Evolutionary conservation across 2,888 invertebrate species (phyloP).

Genomic region (Melieria picta): DNA sequence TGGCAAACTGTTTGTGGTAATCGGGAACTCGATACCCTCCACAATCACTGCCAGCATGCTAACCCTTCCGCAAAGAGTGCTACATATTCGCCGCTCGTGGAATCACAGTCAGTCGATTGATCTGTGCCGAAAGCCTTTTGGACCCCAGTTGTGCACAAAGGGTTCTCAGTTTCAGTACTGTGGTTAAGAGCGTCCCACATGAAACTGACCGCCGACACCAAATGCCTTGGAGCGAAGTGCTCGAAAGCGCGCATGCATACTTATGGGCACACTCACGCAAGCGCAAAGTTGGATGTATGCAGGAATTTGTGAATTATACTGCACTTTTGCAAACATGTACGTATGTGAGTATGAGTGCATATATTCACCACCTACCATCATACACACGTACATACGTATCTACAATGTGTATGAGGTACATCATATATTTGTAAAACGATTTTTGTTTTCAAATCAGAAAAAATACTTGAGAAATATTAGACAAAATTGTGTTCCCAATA

Average conservation of each 20-base stretch:
- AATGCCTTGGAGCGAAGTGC: neutral
- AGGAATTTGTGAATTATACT: neutral
- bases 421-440: conserved; percentile 31
- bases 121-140: conserved; percentile 51
- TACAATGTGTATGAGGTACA: neutral
- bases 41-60: neutral
- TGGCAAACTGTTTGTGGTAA: conserved; percentile 5
- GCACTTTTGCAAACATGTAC: neutral
- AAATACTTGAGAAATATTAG: conserved; percentile 30
- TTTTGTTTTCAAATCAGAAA: conserved; percentile 52
- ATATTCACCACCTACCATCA: neutral
- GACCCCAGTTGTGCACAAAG: conserved; percentile 50
- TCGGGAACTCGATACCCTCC: conserved; percentile 3
- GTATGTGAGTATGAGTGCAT: neutral
- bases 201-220: conserved; percentile 54
- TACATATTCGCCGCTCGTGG: neutral
- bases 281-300: conserved; percentile 18
- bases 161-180: conserved; percentile 58
- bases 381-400: neutral
- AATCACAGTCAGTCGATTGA: conserved; percentile 42
- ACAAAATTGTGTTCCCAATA: too few relatives aligned
- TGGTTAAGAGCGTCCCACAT: conserved; percentile 55
- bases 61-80: too few relatives aligned
- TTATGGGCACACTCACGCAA: neutral
- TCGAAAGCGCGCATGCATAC: neutral